These are phyloP conservation scores for Synanthedon vespiformis DNA, from an alignment of 2,888 invertebrate genomes.

Conservation along the genomic window DNA sequence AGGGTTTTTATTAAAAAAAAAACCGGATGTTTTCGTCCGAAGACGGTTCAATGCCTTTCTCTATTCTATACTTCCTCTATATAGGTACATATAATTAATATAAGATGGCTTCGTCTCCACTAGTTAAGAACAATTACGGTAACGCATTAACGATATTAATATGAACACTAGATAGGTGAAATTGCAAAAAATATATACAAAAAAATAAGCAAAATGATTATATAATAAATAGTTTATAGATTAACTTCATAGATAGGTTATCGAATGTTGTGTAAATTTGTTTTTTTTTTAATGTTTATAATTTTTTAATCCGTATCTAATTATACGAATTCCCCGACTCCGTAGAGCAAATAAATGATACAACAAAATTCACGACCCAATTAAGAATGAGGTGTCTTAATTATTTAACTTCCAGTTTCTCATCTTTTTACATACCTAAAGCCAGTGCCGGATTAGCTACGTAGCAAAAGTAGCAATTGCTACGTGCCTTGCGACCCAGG, in stretches of 20 bases:
- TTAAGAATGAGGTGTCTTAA: too few relatives aligned
- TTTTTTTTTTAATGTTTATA: constrained; percentile 9
- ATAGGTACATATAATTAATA: constrained; percentile 15
- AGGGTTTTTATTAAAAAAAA: too few relatives aligned
- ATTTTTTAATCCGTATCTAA: constrained; percentile 7
- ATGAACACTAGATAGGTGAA: constrained; percentile 43
- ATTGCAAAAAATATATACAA: constrained; percentile 39
- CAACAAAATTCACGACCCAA: too few relatives aligned
- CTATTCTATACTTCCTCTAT: constrained; percentile 47
- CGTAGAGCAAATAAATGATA: too few relatives aligned
- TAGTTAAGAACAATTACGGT: constrained; percentile 22
- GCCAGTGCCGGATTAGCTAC: too few relatives aligned
- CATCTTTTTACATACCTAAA: too few relatives aligned
- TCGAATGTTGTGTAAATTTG: constrained; percentile 32
- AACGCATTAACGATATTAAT: constrained; percentile 19
- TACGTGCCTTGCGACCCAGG: too few relatives aligned
- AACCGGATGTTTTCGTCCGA: constrained; percentile 4
- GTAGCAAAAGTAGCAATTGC: too few relatives aligned
- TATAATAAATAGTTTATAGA: constrained; percentile 11
- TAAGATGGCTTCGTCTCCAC: constrained; percentile 31
- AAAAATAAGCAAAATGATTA: neutral
- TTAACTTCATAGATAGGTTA: constrained; percentile 48
- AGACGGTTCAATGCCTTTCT: constrained; percentile 42
- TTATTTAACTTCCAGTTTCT: too few relatives aligned
- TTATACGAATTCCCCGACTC: too few relatives aligned